Evolutionary conservation across 1,140 invertebrate species (phyloP).

Genomic region (Drosophila varians): DNA sequence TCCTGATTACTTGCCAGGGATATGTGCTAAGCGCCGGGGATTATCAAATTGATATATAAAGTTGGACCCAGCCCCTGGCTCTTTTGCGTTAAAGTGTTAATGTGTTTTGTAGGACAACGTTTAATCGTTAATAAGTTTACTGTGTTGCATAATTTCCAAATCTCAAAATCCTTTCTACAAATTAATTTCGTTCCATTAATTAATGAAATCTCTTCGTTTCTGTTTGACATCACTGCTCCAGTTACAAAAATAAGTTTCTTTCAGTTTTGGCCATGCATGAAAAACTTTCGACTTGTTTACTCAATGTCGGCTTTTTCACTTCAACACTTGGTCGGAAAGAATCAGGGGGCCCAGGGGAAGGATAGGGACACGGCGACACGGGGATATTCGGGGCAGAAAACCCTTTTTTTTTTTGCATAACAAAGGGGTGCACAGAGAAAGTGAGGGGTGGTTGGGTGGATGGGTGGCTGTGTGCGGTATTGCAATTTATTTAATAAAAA

Average conservation of each 20-base stretch:
- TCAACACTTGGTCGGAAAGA: slow-evolving; percentile 51
- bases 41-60: slow-evolving; percentile 50
- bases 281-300: slow-evolving; percentile 61
- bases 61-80: slow-evolving; percentile 1
- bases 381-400: slow-evolving; percentile 7
- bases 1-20: neutral
- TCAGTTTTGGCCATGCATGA: slow-evolving; percentile 40
- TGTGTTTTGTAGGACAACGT: slow-evolving; percentile 4
- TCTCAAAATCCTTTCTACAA: neutral
- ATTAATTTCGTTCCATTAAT: slow-evolving; percentile 36
- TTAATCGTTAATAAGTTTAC: neutral
- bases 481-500: slow-evolving; percentile 79
- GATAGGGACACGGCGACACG: slow-evolving; percentile 15
- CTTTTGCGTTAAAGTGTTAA: slow-evolving; percentile 29
- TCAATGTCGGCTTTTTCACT: slow-evolving; percentile 36
- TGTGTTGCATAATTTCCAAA: neutral
- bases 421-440: slow-evolving; percentile 34
- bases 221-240: slow-evolving; percentile 24
- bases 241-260: slow-evolving; percentile 39
- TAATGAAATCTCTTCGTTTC: slow-evolving; percentile 30
- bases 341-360: slow-evolving; percentile 24
- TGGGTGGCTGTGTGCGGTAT: slow-evolving; percentile 31
- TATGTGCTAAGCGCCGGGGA: slow-evolving; percentile 39
- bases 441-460: slow-evolving; percentile 1
- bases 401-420: slow-evolving; percentile 64